These are phyloP conservation scores for Campoletis sonorensis DNA, from an alignment of 1,140 invertebrate genomes.

Conservation along the genomic window DNA sequence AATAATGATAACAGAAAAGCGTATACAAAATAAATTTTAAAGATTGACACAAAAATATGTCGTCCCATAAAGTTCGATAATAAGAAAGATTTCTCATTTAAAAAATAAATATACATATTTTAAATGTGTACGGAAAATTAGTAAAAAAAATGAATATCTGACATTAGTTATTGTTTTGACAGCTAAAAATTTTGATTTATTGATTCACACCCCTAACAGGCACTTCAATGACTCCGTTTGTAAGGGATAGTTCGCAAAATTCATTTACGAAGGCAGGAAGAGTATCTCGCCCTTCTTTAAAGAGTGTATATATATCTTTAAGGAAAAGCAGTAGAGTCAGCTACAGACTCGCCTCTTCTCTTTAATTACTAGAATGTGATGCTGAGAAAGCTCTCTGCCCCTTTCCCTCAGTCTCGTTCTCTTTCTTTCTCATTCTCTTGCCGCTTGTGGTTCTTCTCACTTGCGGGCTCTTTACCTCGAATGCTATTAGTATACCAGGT, in stretches of 20 bases:
- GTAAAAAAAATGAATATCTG: too few relatives aligned
- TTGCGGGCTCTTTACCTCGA: slow-evolving; percentile 12
- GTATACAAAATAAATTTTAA: too few relatives aligned
- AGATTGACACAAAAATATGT: too few relatives aligned
- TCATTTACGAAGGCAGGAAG: background rate
- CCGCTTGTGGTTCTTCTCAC: background rate
- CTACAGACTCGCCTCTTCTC: slow-evolving; percentile 1
- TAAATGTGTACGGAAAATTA: too few relatives aligned
- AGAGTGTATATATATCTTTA: background rate
- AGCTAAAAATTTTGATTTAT: background rate
- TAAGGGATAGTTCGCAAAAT: background rate
- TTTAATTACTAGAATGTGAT: slow-evolving; percentile 4
- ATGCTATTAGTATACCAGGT: slow-evolving; percentile 9
- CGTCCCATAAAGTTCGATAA: too few relatives aligned
- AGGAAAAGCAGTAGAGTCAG: background rate
- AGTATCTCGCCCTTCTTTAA: background rate
- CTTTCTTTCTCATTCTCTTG: background rate
- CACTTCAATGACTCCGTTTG: background rate
- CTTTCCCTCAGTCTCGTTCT: too few relatives aligned
- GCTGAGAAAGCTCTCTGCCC: background rate
- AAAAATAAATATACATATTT: too few relatives aligned
- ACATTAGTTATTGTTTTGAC: too few relatives aligned
- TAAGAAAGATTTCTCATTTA: too few relatives aligned
- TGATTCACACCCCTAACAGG: background rate
- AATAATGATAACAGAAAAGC: too few relatives aligned